phyloP scores from a whole-genome alignment of 2,797 vertebrate genomes.

The Spheniscus humboldti region DNA sequence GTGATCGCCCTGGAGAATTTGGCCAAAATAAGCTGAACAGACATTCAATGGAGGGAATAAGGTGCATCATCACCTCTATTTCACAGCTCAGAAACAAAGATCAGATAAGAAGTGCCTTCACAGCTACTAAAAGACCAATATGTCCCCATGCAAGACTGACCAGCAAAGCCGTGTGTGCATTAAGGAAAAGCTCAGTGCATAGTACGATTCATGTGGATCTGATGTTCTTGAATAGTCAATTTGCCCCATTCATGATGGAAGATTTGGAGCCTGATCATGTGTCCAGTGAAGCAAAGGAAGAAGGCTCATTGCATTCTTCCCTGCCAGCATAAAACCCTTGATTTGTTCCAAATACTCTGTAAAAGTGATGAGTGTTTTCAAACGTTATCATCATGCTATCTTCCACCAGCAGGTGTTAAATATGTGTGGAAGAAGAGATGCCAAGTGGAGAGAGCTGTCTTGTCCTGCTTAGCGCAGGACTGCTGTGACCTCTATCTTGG shows the following conservation, averaged over 20 bases:
- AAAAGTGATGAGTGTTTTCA: neutral
- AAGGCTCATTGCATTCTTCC: neutral
- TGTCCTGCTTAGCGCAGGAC: neutral
- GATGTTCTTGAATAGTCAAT: neutral
- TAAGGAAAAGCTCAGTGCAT: neutral
- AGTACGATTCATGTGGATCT: neutral
- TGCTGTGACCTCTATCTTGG: neutral
- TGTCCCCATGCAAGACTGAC: neutral
- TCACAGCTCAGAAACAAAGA: neutral
- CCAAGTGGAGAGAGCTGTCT: neutral
- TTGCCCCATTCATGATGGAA: neutral
- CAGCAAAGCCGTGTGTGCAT: neutral
- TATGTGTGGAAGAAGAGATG: neutral
- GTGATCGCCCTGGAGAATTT: neutral
- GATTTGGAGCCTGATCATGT: neutral
- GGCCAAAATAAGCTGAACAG: neutral
- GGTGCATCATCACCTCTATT: neutral
- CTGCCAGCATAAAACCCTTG: accelerated
- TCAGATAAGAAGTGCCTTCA: neutral
- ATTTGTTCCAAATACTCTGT: neutral
- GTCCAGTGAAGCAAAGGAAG: neutral
- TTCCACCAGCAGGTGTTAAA: neutral
- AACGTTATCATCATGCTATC: neutral
- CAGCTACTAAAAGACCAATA: neutral
- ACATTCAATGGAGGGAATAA: neutral